Conservation (phyloP, 1,140 invertebrate genomes). For the Drosophila sturtevanti region DNA sequence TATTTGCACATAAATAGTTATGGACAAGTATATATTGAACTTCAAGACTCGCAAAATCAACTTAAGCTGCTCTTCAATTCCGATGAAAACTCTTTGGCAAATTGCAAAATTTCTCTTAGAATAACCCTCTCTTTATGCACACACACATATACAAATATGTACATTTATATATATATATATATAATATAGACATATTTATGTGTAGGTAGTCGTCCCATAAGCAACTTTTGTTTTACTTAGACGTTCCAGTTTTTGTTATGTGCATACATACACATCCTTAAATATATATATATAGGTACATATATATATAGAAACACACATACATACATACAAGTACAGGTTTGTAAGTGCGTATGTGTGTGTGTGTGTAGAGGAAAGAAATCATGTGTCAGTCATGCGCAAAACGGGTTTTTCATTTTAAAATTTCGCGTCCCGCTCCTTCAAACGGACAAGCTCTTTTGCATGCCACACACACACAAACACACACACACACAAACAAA, state of each 20-base stretch:
- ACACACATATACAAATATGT: background rate
- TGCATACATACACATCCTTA: constrained; percentile 1
- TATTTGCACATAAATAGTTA: background rate
- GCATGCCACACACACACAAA: constrained; percentile 50
- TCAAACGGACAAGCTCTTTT: constrained; percentile 68
- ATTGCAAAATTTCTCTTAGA: background rate
- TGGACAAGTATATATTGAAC: background rate
- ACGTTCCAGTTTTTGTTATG: constrained; percentile 14
- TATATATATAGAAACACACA: background rate
- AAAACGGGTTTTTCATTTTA: constrained; percentile 82
- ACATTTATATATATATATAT: constrained; percentile 17
- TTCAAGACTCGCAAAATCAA: background rate
- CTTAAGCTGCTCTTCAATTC: background rate
- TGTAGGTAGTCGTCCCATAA: background rate
- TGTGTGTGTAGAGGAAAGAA: constrained; percentile 57
- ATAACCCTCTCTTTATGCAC: background rate
- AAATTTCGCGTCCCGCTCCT: constrained; percentile 70
- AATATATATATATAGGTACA: background rate
- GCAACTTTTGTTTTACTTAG: constrained; percentile 8
- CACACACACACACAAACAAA: constrained; percentile 58
- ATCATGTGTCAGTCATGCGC: constrained; percentile 81
- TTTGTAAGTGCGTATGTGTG: constrained; percentile 25
- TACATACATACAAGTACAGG: background rate
- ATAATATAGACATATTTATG: constrained; percentile 9
- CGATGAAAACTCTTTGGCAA: background rate